Evolutionary conservation across 2,888 invertebrate species (phyloP), one percentile per base, ranked within the genome.

Genomic region (Physocephala rufipes): DNA sequence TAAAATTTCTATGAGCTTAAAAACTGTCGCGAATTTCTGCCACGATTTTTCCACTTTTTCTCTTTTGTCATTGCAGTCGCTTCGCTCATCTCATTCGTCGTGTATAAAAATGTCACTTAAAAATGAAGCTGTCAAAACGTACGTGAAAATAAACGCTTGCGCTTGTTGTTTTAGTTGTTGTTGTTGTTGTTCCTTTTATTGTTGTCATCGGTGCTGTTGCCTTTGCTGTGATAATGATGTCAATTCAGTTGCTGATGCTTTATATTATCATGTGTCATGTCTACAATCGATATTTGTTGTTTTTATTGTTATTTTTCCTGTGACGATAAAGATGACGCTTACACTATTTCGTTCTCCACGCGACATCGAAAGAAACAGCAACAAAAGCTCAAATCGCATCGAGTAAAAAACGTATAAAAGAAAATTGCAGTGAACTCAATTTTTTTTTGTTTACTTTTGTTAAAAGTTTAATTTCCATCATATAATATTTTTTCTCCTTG

Each of bases 111-210:
- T 55, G 66, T 66, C 66, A 53, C 55, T 53, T 66, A 36, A 36
- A 19, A 55, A 66, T 66, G 43, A 66, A 66, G 66, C 66, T 66
- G 66, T 53, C 66, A 51, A 66, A 55, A 66, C 43, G 36, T 21
- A 21, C 53, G 55, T 55, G 19, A 16, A 53, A 66, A 7, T 21
- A 47, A 26, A 36, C 19, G 51, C 51, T 30, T 65, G 65, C 51
- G 28, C 3, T 47, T 63, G 62, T 63, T 63, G 45, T 19, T 47
- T 15, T 63, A 47, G 51, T 66, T 53, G n/a, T 43, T 61, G 21
- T 45, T 63, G n/a, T 47, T 21, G 21, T 4, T n/a, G 19, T 12
- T 43, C 2, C 24, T 58, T 36, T 43, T 9, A n/a, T 19, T 43
- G 36, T 36, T 62, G 26, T 59, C 9, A 15, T 16, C 9, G 13